Evolutionary conservation across 2,888 invertebrate genomes (phyloP).

Genomic region (Caenorhabditis wallacei): DNA sequence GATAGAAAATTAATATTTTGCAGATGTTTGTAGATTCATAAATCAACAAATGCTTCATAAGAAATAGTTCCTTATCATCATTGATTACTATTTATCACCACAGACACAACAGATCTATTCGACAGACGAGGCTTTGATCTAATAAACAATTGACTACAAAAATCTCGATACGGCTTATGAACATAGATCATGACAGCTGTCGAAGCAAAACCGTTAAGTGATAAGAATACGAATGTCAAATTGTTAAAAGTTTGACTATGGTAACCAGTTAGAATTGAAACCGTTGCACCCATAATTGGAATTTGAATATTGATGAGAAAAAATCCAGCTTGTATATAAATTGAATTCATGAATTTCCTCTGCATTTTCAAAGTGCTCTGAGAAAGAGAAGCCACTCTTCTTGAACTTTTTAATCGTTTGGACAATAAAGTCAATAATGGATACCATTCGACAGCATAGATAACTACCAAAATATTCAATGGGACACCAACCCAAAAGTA

Average conservation of each 20-base stretch:
- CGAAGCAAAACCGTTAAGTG: background rate
- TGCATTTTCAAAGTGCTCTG: conserved; percentile 13
- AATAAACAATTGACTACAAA: background rate
- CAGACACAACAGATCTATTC: too few species aligned
- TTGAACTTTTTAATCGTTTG: background rate
- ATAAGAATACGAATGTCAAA: background rate
- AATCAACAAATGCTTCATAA: too few species aligned
- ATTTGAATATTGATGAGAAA: conserved; percentile 17
- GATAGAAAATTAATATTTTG: too few species aligned
- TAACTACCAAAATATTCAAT: background rate
- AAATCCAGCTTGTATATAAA: background rate
- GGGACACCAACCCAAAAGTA: background rate
- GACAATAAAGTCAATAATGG: background rate
- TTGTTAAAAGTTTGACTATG: background rate
- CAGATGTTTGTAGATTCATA: too few species aligned
- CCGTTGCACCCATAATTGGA: background rate
- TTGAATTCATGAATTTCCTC: background rate
- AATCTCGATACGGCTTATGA: conserved; percentile 26
- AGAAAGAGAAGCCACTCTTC: background rate
- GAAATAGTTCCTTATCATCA: too few species aligned
- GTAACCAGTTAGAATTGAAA: background rate
- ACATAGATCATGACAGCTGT: conserved; percentile 12
- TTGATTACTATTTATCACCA: too few species aligned
- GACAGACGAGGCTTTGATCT: background rate
- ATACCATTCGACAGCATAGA: background rate